Base-by-base conservation (phyloP, 2,888 invertebrate species). In the Ecdyonurus torrentis region DNA sequence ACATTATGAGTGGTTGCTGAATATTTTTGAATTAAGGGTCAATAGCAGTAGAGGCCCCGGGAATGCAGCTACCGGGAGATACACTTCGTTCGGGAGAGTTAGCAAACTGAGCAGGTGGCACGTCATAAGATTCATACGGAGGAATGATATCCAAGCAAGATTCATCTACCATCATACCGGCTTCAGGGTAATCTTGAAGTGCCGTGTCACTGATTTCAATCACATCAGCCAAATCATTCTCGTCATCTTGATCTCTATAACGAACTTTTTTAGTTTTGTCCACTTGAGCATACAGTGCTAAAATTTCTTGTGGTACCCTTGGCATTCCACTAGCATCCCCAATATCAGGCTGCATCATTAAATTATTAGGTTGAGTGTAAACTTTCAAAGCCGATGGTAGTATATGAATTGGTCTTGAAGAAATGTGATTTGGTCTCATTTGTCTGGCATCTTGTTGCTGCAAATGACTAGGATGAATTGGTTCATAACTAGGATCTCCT, bases 251-350 rank as follows among this genome's bases (percentile, higher is more conserved):
- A 22, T 64, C 66, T 18, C 66, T 62, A 63, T 66, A 66, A 23
- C 64, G 66, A 37, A 65, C 65, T 64, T 70, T 70, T 62, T 70
- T 70, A 19, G 68, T 66, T 59, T 69, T 69, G 58, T 69, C 69
- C 10, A 70, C 69, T 55, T 69, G 67, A 10, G 69, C 69, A 63
- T 70, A 70, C 22, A 70, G 63, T 15, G 69, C 69, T 58, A 68
- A 37, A 10, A 37, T 37, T 37, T 37, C 37, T 37, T 37, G 37
- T 10, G 37, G 37, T 37, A 37, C 37, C 15, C 37, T 37, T n/a
- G n/a, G n/a, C n/a, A n/a, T n/a, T 10, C 37, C 37, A 37, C 7
- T 37, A 37, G 7, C 5, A 37, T 37, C 37, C 5, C 37, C 37
- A 37, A 37, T 37, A 37, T 37, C 37, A 10, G 37, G 37, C 15